Base-by-base conservation (phyloP, 2,888 invertebrate genomes). In the Drosophila villosipedis region DNA sequence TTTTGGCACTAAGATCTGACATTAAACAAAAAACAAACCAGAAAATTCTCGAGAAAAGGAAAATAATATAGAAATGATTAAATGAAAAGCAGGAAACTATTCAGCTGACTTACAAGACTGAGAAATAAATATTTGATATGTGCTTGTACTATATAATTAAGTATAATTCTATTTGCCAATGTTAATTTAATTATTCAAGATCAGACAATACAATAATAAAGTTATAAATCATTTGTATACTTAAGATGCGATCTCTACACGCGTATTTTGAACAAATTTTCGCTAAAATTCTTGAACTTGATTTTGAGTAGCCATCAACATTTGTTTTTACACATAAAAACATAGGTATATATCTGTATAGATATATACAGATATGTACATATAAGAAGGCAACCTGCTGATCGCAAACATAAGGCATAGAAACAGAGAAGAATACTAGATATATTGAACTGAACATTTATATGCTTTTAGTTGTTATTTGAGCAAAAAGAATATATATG, bases 271-370 rank as follows among this genome's bases (percentile, higher is more conserved):
- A 41, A 52, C n/a, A 41, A 35, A 37, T 59, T 62, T 75, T 59
- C 43, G 47, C 37, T 41, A 72, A 66, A 75, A 78, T 68, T 82
- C 87, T 90, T 88, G 88, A 88, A 88, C 88, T 88, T 88, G 88
- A 88, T 80, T 57, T 57, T 55, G 37, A 35, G 75, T 57, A 35
- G 52, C 30, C 79, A 73, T 74, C 60, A 66, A 64, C 60, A 74
- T 71, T 69, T 72, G 64, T 62, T 59, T 59, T 60, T 60, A 64
- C 49, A 39, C 39, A 55, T 61, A n/a, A 30, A 59, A 41, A 61
- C 37, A 58, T 50, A 52, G 55, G 41, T 63, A 61, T 68, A 59
- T 62, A 47, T 64, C 35, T 43, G 41, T 35, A 70, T 49, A 66
- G 31, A 63, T 43, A 39, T 35, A 43, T 39, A 52, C 47, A 25